Base-by-base conservation (phyloP, 2,797 vertebrate genomes). In the Neosilurus hyrtlii region DNA sequence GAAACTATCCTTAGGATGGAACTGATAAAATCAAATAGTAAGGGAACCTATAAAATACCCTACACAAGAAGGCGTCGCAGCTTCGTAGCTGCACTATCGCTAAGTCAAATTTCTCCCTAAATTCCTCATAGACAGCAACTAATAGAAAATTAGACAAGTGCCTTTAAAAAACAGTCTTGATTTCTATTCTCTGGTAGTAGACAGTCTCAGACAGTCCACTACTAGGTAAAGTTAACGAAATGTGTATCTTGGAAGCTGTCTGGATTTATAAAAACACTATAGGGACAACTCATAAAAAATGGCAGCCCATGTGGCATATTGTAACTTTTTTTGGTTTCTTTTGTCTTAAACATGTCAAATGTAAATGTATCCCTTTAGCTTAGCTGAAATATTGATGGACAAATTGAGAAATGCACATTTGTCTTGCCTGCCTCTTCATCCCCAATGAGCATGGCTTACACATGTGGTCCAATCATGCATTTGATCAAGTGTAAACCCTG, bases 1-100 rank as follows among this genome's bases (percentile, higher is more conserved):
- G 75, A 85, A 87, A 87, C 82, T 68, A 85, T 78, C 88, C 86
- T 84, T 86, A 75, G 90, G 91, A 89, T 86, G 88, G 85, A 87
- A 79, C 87, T 85, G 90, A 92, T 90, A 90, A 87, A 83, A 65
- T 86, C 85, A 79, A 81, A 84, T 35, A 82, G 83, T 61, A 80
- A 79, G 68, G 82, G 77, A 71, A 83, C 79, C 86, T 81, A 83
- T 83, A 84, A 89, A 86, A 83, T 22, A 22, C 61, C 56, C 65
- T 86, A 73, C 80, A 78, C 75, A 75, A 77, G 84, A 54, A 61
- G 70, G 71, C 30, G 72, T 76, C 78, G 84, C 66, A 9, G 57
- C 79, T 72, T 16, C 57, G 26, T 76, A 61, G 51, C 66, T 84
- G 51, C 62, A 62, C 65, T 56, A 73, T 71, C 49, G 80, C 57